Conservation (phyloP, 64 coral and sea anemone species). For the Acropora yongei region DNA sequence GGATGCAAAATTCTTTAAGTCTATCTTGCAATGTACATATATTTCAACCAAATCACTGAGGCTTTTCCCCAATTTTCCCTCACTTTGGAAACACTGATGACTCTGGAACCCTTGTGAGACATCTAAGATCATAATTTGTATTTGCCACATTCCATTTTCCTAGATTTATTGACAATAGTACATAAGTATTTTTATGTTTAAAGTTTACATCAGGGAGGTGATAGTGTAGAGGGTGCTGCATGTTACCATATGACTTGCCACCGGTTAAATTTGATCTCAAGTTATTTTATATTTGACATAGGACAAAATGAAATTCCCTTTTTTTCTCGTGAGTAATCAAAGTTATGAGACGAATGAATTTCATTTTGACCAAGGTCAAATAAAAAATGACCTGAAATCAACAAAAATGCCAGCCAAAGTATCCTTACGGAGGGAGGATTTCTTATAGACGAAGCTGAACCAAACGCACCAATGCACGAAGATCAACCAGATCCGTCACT, state of each 20-base stretch:
- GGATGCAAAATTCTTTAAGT: not conserved
- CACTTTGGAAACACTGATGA: no score
- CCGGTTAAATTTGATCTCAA: no score
- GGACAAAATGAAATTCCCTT: no score
- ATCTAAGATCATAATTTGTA: not conserved
- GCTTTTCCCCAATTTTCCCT: no score
- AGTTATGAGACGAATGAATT: no score
- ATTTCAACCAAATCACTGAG: not conserved
- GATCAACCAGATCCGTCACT: no score
- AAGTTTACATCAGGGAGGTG: not conserved
- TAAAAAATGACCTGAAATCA: not conserved
- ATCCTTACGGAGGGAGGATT: no score
- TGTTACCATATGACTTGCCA: not conserved
- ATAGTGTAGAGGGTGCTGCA: conserved; percentile 6
- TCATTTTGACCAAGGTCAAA: not conserved
- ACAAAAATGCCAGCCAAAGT: not conserved
- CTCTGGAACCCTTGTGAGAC: not conserved
- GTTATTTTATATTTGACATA: no score
- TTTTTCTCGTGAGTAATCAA: no score
- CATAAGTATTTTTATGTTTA: not conserved
- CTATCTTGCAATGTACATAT: not conserved
- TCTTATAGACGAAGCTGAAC: no score
- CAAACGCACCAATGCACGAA: no score
- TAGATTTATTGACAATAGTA: conserved; percentile 3
- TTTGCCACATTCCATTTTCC: not conserved